Evolutionary conservation across 2,888 invertebrate species (phyloP).

Genomic region (Coenonympha glycerion): DNA sequence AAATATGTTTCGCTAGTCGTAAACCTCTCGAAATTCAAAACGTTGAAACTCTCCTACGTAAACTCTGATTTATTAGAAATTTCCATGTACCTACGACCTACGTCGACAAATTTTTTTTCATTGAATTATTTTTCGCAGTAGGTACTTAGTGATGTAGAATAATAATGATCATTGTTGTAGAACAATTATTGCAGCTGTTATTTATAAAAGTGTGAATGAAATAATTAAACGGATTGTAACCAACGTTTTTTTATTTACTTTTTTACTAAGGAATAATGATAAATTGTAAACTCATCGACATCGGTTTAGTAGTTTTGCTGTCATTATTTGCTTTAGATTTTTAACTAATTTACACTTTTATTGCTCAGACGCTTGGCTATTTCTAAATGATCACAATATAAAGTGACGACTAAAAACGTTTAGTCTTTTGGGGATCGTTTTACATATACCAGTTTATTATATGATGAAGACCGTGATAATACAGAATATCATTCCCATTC

Average conservation of each 20-base stretch:
- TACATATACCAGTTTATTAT: not conserved
- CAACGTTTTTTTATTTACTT: too few relatives aligned
- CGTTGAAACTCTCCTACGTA: constrained; percentile 1
- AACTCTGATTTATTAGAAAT: constrained; percentile 5
- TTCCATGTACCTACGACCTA: not conserved
- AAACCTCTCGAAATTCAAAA: constrained; percentile 20
- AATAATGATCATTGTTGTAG: too few relatives aligned
- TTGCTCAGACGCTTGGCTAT: not conserved
- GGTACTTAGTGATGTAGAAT: too few relatives aligned
- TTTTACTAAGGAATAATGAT: too few relatives aligned
- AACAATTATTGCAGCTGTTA: too few relatives aligned
- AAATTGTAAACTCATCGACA: too few relatives aligned
- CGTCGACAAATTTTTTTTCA: not conserved
- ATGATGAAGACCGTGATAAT: constrained; percentile 4
- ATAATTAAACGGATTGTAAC: too few relatives aligned
- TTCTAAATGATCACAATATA: not conserved
- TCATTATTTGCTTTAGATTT: too few relatives aligned
- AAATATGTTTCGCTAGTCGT: constrained; percentile 17
- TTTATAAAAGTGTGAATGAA: too few relatives aligned
- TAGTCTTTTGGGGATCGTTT: constrained; percentile 1
- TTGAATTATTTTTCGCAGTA: not conserved
- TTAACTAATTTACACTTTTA: too few relatives aligned
- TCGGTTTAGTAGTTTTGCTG: too few relatives aligned
- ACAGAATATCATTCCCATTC: constrained; percentile 8
- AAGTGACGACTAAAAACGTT: not conserved